phyloP scores from a whole-genome alignment of 1,140 invertebrate genomes.

The Akabosia matsudoensis region DNA sequence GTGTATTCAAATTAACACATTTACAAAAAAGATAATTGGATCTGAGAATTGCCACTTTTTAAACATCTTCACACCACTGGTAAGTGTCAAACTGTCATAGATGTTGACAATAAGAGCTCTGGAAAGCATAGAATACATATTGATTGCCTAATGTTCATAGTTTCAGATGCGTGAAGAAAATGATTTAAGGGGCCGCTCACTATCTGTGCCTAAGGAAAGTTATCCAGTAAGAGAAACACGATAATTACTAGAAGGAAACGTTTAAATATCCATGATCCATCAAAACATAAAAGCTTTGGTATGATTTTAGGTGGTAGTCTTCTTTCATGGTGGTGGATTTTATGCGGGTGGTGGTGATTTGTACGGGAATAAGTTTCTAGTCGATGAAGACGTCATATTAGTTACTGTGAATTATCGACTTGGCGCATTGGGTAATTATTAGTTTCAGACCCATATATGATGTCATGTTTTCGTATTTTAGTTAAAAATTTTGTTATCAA shows the following conservation, averaged over 20 bases:
- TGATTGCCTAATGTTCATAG: not conserved
- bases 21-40: conserved; percentile 20
- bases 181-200: not conserved
- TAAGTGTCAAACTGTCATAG: conserved; percentile 1
- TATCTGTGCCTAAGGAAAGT: not conserved
- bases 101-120: not conserved
- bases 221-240: not conserved
- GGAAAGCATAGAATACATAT: too few species aligned
- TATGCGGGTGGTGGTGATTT: conserved; percentile 8
- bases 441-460: not conserved
- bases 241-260: not conserved
- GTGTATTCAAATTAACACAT: conserved; percentile 28
- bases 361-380: conserved; percentile 34
- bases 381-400: conserved; percentile 30
- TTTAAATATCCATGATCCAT: not conserved
- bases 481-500: not conserved
- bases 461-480: not conserved
- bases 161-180: not conserved
- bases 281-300: not conserved
- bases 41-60: conserved; percentile 33
- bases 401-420: conserved; percentile 35
- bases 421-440: conserved; percentile 26
- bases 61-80: conserved; percentile 33
- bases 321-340: conserved; percentile 30
- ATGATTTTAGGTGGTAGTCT: conserved; percentile 28